These are phyloP conservation scores for Micromussa lordhowensis DNA, from an alignment of 92 coral and sea anemone genomes.

Conservation along the genomic window DNA sequence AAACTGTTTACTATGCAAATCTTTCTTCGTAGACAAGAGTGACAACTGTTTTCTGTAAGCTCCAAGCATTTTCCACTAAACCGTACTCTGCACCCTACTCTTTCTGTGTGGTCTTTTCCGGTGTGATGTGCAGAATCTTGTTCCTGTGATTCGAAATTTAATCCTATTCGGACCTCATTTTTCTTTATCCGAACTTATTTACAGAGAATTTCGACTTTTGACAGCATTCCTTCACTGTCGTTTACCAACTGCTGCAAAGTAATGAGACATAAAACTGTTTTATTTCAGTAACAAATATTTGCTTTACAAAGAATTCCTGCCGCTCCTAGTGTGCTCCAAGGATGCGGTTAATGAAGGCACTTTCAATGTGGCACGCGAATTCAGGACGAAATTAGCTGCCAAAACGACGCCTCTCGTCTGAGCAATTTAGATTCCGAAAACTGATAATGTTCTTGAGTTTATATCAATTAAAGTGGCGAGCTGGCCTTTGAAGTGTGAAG, in stretches of 20 bases:
- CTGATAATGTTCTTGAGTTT: constrained; percentile 42
- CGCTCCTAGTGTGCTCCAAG: constrained; percentile 32
- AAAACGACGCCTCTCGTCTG: constrained; percentile 31
- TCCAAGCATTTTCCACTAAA: neutral
- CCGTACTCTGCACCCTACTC: neutral
- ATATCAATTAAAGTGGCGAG: constrained; percentile 28
- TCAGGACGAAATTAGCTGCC: constrained; percentile 27
- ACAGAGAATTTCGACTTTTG: constrained; percentile 31
- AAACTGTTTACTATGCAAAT: constrained; percentile 46
- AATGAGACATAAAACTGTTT: constrained; percentile 49
- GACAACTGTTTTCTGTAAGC: neutral
- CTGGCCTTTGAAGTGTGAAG: constrained; percentile 17
- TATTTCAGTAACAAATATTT: constrained; percentile 47
- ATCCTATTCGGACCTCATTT: neutral
- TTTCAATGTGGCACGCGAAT: constrained; percentile 48
- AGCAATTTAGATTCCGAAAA: constrained; percentile 23
- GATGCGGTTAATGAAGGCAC: constrained; percentile 17
- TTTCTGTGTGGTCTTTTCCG: neutral
- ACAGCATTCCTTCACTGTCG: constrained; percentile 42
- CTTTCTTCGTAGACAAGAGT: constrained; percentile 12
- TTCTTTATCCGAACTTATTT: neutral
- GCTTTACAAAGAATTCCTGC: constrained; percentile 53
- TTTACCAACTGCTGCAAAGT: constrained; percentile 37
- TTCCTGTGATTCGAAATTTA: neutral
- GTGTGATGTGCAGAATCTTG: constrained; percentile 2